These are phyloP conservation scores for Drosophila saltans DNA, from an alignment of 1,140 invertebrate species.

Conservation along the genomic window DNA sequence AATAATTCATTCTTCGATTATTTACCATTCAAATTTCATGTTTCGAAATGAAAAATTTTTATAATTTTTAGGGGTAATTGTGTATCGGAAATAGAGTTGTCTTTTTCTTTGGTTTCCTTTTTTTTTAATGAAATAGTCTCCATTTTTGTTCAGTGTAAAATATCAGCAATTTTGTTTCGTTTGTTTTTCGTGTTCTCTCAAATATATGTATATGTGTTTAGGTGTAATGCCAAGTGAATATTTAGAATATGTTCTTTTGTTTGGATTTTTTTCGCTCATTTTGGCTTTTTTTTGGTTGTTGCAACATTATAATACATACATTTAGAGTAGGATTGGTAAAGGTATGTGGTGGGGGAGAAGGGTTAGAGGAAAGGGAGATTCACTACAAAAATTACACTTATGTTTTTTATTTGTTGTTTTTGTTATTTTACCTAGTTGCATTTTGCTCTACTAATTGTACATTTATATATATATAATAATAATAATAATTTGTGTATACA, in stretches of 20 bases:
- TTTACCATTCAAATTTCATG: not conserved
- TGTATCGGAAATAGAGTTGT: not conserved
- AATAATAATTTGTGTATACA: constrained; percentile 37
- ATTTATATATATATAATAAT: constrained; percentile 40
- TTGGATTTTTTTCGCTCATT: constrained; percentile 17
- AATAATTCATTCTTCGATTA: too few relatives aligned
- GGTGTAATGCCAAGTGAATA: constrained; percentile 32
- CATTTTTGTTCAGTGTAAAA: constrained; percentile 68
- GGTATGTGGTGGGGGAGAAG: constrained; percentile 5
- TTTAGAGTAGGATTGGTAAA: constrained; percentile 23
- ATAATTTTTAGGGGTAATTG: not conserved
- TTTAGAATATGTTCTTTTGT: constrained; percentile 59
- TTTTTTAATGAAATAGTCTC: constrained; percentile 42
- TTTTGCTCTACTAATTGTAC: constrained; percentile 54
- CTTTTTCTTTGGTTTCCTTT: constrained; percentile 11
- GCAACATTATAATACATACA: constrained; percentile 56
- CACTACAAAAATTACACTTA: constrained; percentile 71
- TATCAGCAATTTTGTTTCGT: constrained; percentile 70
- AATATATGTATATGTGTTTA: constrained; percentile 32
- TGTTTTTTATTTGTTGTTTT: not conserved
- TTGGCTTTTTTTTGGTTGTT: not conserved
- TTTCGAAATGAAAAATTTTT: not conserved
- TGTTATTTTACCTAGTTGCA: constrained; percentile 44
- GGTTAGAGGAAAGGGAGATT: constrained; percentile 29
- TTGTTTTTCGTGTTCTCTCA: constrained; percentile 50